phyloP scores from a whole-genome alignment of 2,888 invertebrate species.

The Tenodera sinensis region DNA sequence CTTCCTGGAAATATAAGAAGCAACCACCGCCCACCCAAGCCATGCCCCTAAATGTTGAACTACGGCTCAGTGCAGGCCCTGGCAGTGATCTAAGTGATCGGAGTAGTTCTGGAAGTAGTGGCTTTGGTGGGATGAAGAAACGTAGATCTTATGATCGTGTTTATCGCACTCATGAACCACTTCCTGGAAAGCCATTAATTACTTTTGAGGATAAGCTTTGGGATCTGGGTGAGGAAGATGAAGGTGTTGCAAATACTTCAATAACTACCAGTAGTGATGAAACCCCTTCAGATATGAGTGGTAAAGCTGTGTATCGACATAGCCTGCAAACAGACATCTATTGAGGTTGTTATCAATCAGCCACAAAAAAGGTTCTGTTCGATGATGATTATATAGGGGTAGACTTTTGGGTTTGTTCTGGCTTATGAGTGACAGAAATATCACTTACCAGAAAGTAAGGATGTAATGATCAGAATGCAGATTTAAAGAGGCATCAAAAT shows the following conservation, averaged over 20 bases:
- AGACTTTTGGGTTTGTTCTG: not conserved
- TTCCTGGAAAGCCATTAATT: constrained; percentile 66
- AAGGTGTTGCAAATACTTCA: constrained; percentile 36
- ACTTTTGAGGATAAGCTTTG: constrained; percentile 79
- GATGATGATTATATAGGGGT: not conserved
- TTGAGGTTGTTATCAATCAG: not conserved
- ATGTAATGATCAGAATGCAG: not conserved
- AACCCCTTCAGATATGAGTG: constrained; percentile 21
- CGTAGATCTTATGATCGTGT: constrained; percentile 74
- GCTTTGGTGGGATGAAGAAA: constrained; percentile 50
- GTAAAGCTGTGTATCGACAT: constrained; percentile 1
- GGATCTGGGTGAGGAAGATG: constrained; percentile 67
- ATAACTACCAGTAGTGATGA: constrained; percentile 2
- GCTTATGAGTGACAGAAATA: not conserved
- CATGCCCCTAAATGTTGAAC: not conserved
- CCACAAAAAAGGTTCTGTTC: not conserved
- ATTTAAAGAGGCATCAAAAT: not conserved
- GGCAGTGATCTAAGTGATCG: not conserved
- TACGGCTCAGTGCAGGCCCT: not conserved
- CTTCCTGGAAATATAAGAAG: constrained; percentile 24
- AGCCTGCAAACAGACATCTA: constrained; percentile 18
- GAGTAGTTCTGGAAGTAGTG: constrained; percentile 11
- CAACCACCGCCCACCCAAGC: not conserved
- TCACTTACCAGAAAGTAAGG: not conserved
- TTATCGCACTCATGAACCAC: constrained; percentile 81